These are phyloP conservation scores for Megaleporinus macrocephalus DNA, from an alignment of 2,113 vertebrate species.

Conservation along the genomic window DNA sequence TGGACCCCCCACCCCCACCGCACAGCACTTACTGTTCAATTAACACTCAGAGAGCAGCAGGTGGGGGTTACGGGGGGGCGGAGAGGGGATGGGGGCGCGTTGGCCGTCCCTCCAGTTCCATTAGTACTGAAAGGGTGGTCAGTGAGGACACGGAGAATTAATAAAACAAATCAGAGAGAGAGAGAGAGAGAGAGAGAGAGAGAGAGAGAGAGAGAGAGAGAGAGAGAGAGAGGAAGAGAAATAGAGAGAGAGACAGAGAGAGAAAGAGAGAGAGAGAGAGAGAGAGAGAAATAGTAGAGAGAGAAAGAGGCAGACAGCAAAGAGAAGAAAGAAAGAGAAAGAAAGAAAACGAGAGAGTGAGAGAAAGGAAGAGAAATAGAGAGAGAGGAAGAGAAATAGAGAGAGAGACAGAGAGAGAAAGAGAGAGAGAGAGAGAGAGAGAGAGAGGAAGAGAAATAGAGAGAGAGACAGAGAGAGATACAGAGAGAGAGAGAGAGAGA, in stretches of 20 bases:
- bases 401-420: no score
- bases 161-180: constrained; percentile 13
- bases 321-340: no score
- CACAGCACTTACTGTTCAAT: constrained; percentile 59
- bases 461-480: not conserved
- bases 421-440: no score
- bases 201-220: not conserved
- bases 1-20: constrained; percentile 31
- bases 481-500: no score
- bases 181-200: not conserved
- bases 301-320: no score
- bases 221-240: not conserved
- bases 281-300: no score
- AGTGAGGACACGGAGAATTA: not conserved
- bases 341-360: no score
- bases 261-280: no score
- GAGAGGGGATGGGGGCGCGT: not conserved
- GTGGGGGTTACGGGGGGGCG: not conserved
- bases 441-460: no score
- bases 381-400: no score
- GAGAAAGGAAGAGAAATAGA: no score
- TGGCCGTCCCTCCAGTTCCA: constrained; percentile 32
- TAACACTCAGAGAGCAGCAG: constrained; percentile 43
- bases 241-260: not conserved
- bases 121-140: constrained; percentile 47